Percentiles rank a stretch among this genome's conserved stretches.
Evolutionary conservation across 2,888 invertebrate species (phyloP).

Genomic region (Lamproptera curius): DNA sequence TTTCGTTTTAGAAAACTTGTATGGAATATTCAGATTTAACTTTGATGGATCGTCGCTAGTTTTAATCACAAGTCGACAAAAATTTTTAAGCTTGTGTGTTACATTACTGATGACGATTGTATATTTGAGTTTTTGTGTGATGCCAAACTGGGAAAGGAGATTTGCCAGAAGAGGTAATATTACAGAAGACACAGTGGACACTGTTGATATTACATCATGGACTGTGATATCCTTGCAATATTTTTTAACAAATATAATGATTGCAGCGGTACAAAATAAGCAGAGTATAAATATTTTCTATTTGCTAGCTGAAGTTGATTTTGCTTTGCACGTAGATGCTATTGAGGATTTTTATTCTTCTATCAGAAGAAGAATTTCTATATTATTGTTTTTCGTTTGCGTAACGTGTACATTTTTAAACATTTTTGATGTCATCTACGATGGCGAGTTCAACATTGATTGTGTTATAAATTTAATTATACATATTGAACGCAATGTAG

Average conservation of each 20-base stretch:
- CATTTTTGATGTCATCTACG: not conserved
- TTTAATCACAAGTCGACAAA: not conserved
- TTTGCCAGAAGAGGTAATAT: not conserved
- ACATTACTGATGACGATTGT: not conserved
- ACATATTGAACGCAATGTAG: not conserved
- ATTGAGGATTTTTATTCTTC: conserved; percentile 23
- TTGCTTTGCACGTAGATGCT: conserved; percentile 28
- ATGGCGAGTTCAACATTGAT: not conserved
- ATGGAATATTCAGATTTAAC: not conserved
- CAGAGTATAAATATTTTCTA: not conserved
- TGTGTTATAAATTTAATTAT: not conserved
- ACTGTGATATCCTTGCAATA: not conserved
- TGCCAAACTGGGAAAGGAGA: not conserved
- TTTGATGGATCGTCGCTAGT: not conserved
- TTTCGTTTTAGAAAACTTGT: not conserved
- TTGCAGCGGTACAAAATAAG: not conserved
- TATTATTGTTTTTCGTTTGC: not conserved
- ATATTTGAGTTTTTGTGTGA: not conserved
- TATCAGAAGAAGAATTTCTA: not conserved
- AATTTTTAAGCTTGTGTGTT: not conserved
- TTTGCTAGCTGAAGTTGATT: not conserved
- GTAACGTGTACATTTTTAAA: not conserved
- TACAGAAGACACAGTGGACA: not conserved
- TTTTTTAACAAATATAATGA: not conserved
- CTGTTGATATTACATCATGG: not conserved